Evolutionary conservation across 2,888 invertebrate species (phyloP).

Genomic region (Philopedon plagiatum): DNA sequence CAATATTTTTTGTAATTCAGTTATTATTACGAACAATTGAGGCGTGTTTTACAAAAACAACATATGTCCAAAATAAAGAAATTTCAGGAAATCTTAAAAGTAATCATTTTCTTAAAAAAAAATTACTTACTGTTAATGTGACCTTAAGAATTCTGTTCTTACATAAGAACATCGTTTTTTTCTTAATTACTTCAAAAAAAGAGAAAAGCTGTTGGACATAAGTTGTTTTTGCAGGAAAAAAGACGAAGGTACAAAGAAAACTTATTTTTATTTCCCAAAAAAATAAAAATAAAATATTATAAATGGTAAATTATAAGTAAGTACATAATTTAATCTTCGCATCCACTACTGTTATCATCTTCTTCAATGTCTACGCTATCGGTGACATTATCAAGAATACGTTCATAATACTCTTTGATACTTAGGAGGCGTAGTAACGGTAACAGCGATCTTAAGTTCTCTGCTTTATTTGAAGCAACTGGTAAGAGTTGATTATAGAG

Average conservation of each 20-base stretch:
- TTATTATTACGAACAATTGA: no score
- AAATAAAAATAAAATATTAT: background rate
- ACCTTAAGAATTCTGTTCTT: no score
- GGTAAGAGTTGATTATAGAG: background rate
- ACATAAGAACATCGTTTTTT: no score
- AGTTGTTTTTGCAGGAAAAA: background rate
- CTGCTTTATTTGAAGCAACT: conserved; percentile 8
- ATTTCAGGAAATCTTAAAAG: no score
- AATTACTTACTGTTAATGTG: no score
- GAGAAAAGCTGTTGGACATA: background rate
- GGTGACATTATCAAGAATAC: background rate
- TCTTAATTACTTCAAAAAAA: background rate
- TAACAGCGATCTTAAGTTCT: conserved; percentile 1
- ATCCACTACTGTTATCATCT: conserved; percentile 10
- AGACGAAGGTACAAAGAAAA: no score
- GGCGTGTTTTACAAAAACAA: no score
- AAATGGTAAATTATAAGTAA: background rate
- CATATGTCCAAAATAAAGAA: no score
- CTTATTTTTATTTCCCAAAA: no score
- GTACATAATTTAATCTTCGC: background rate
- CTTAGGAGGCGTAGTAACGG: background rate
- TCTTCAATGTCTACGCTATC: conserved; percentile 3
- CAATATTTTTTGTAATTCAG: no score
- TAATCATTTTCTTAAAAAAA: no score
- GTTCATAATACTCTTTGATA: background rate